Conservation (phyloP, 2,797 vertebrate genomes). For the Poecilia wingei region DNA sequence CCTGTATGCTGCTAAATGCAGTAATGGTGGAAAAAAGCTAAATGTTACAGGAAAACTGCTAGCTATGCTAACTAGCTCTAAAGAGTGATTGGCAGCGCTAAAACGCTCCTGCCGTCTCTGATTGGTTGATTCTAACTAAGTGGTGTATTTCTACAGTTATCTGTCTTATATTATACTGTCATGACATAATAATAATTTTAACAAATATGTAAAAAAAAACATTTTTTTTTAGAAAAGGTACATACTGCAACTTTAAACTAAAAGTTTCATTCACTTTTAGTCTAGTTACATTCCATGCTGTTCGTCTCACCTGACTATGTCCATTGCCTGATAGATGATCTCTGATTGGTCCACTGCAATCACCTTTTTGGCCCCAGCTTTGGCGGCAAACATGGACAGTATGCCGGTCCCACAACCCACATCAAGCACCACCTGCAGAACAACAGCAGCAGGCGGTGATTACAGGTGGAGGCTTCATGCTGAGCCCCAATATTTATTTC, state of each 20-base stretch:
- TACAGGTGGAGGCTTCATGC: background rate
- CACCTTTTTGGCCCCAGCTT: constrained; percentile 89
- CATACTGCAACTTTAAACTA: background rate
- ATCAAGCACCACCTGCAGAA: constrained; percentile 90
- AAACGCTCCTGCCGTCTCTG: too few relatives aligned
- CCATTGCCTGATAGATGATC: constrained; percentile 96
- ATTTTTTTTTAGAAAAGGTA: too few relatives aligned
- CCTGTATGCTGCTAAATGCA: too few relatives aligned
- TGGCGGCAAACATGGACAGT: constrained; percentile 95
- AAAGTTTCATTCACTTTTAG: background rate
- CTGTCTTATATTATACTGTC: too few relatives aligned
- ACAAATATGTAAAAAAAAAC: too few relatives aligned
- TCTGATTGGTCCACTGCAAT: constrained; percentile 95
- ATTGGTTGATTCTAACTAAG: too few relatives aligned
- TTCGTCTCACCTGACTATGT: constrained; percentile 90
- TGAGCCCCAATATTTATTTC: background rate
- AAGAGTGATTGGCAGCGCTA: too few relatives aligned
- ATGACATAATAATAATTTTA: too few relatives aligned
- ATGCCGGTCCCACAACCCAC: constrained; percentile 97
- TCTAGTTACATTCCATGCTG: background rate
- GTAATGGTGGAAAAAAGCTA: too few relatives aligned
- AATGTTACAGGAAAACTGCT: too few relatives aligned
- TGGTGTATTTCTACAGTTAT: too few relatives aligned
- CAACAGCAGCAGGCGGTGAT: background rate
- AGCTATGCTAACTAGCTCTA: too few relatives aligned